Evolutionary conservation across 2,113 vertebrate species (phyloP).

Genomic region (Taxidea taxus): DNA sequence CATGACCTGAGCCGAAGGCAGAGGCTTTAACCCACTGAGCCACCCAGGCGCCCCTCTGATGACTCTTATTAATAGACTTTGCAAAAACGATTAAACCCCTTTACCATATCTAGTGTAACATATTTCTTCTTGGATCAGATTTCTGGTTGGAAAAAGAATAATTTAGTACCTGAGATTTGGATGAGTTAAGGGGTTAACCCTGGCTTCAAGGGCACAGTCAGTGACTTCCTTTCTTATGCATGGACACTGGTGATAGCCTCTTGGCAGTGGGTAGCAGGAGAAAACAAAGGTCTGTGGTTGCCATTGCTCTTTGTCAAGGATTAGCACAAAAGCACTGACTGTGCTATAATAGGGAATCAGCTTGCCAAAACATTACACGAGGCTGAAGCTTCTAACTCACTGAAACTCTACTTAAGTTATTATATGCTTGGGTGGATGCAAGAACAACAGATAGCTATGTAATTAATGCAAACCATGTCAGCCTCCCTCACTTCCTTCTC

Average conservation of each 20-base stretch:
- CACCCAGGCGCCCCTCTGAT: too few relatives aligned
- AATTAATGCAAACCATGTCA: slow-evolving; percentile 82
- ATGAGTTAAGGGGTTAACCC: background rate
- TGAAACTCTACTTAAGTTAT: slow-evolving; percentile 82
- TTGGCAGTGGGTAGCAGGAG: background rate
- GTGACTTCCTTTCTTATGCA: background rate
- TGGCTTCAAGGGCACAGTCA: background rate
- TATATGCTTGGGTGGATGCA: slow-evolving; percentile 78
- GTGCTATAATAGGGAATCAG: slow-evolving; percentile 77
- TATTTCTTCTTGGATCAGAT: background rate
- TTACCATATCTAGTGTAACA: background rate
- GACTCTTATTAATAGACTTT: background rate
- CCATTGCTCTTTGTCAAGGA: slow-evolving; percentile 74
- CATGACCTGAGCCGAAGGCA: too few relatives aligned
- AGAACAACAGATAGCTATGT: slow-evolving; percentile 81
- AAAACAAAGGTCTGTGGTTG: slow-evolving; percentile 62
- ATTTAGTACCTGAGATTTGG: background rate
- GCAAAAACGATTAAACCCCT: background rate
- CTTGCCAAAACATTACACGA: slow-evolving; percentile 76
- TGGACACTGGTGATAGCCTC: slow-evolving; percentile 35
- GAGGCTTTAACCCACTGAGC: too few relatives aligned
- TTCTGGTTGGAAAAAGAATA: background rate
- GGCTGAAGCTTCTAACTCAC: slow-evolving; percentile 77
- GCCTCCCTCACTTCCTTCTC: slow-evolving; percentile 75
- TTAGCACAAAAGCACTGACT: slow-evolving; percentile 76